Evolutionary conservation across 2,888 invertebrate genomes (phyloP).

Genomic region (Netelia melanura): DNA sequence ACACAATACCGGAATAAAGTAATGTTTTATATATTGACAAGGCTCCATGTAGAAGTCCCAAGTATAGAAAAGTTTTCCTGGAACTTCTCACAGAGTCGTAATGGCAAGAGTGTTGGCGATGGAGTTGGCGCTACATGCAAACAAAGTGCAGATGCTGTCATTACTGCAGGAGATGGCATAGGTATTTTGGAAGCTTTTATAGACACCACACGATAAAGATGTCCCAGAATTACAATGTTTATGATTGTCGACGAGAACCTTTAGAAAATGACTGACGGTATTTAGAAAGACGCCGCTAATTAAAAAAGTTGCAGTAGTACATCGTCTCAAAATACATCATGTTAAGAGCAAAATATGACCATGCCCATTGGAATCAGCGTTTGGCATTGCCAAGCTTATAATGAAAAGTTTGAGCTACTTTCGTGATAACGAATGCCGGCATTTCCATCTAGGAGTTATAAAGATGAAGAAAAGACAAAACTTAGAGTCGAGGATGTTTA

Average conservation of each 20-base stretch:
- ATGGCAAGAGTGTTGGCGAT: conserved; percentile 78
- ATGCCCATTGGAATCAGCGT: too few relatives aligned
- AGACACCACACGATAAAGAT: conserved; percentile 26
- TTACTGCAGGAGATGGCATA: conserved; percentile 69
- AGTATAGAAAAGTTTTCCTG: conserved; percentile 61
- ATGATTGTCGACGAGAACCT: conserved; percentile 21
- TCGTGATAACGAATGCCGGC: too few relatives aligned
- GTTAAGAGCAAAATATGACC: not conserved
- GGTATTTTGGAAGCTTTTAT: conserved; percentile 28
- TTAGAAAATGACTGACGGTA: conserved; percentile 23
- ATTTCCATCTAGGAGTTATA: too few relatives aligned
- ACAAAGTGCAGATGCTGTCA: not conserved
- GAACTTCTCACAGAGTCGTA: conserved; percentile 78
- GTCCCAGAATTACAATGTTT: conserved; percentile 31
- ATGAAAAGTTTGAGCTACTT: too few relatives aligned
- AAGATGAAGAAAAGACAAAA: too few relatives aligned
- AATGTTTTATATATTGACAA: conserved; percentile 79
- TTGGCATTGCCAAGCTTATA: too few relatives aligned
- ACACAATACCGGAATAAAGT: conserved; percentile 61
- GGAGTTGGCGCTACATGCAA: conserved; percentile 60
- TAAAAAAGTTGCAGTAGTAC: conserved; percentile 27
- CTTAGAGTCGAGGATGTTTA: too few relatives aligned
- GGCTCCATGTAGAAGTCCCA: conserved; percentile 65
- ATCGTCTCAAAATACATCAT: conserved; percentile 30
- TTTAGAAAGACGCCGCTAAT: conserved; percentile 29